Evolutionary conservation across 1,140 invertebrate species (phyloP), one percentile per base, ranked within the genome.

Genomic region (Pachyrhynchus sulphureomaculatus): DNA sequence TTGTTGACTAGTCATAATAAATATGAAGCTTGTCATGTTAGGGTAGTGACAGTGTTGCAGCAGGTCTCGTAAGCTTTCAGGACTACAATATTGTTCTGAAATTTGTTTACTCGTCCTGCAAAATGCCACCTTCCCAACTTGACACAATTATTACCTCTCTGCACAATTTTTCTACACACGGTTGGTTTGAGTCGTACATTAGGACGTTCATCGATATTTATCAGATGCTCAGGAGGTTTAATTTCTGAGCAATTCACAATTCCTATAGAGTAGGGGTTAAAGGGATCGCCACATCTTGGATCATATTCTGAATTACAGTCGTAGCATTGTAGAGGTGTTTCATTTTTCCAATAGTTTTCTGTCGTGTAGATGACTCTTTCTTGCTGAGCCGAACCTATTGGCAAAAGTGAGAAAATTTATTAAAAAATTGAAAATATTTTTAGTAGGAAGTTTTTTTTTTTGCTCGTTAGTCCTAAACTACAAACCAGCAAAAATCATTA

Each of bases 291-390:
- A 70, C 91, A 94, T 67, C 90, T 83, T 17, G 88, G 88, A 77
- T 94, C 91, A 69, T 85, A 92, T 41, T 84, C 85, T 48, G 90
- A 92, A 78, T 93, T 94, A 77, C 91, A 94, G 64, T 92, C 84
- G 70, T 91, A 94, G 72, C 91, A 94, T 21, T 44, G 48, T 9
- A 71, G 54, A 2, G 62, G 51, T 24, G 59, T 47, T 13, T 70
- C 64, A 37, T 33, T 53, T 12, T 36, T 51, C 34, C 37, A 60
- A 17, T 52, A 52, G 37, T 52, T 37, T 17, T 51, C 48, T 17
- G 59, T 17, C 8, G 44, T 47, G 26, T 62, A 54, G 1, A 62
- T 18, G 1, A 51, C 13, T 17, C 10, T 17, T 21, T 17, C n/a
- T 21, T 41, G 21, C 1, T 42, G 6, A 3, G 12, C 52, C 20